phyloP scores from a whole-genome alignment of 1,140 invertebrate species.

The Euschistus heros region DNA sequence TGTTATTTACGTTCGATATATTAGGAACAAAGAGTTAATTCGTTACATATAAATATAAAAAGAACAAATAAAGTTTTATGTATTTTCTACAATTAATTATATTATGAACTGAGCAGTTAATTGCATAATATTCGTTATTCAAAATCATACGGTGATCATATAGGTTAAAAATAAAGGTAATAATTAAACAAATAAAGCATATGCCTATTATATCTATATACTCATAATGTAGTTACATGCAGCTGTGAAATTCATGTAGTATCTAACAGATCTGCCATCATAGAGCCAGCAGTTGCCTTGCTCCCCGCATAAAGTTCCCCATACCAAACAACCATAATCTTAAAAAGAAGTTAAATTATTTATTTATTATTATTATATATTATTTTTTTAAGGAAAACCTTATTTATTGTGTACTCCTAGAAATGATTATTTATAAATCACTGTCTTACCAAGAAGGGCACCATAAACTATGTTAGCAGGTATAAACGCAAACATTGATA shows the following conservation, averaged over 20 bases:
- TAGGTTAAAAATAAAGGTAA: too few relatives aligned
- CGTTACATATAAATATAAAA: too few relatives aligned
- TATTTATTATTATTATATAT: too few relatives aligned
- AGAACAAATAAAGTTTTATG: too few relatives aligned
- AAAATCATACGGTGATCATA: not conserved
- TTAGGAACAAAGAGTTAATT: too few relatives aligned
- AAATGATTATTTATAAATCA: not conserved
- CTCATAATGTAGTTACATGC: conserved; percentile 36
- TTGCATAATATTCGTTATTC: not conserved
- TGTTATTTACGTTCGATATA: too few relatives aligned
- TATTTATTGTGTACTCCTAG: too few relatives aligned
- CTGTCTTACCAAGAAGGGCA: conserved; percentile 31
- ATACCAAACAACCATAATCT: conserved; percentile 49
- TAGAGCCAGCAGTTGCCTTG: conserved; percentile 66
- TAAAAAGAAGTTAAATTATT: not conserved
- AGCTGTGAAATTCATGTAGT: conserved; percentile 54
- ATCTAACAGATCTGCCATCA: conserved; percentile 51
- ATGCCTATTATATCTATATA: not conserved
- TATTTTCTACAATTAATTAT: too few relatives aligned
- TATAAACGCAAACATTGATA: conserved; percentile 33
- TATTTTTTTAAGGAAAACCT: too few relatives aligned
- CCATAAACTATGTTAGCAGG: conserved; percentile 37
- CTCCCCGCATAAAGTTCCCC: conserved; percentile 59
- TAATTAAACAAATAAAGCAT: not conserved
- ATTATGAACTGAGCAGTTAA: not conserved